phyloP scores from a whole-genome alignment of 2,797 vertebrate genomes.

The Semotilus atromaculatus region DNA sequence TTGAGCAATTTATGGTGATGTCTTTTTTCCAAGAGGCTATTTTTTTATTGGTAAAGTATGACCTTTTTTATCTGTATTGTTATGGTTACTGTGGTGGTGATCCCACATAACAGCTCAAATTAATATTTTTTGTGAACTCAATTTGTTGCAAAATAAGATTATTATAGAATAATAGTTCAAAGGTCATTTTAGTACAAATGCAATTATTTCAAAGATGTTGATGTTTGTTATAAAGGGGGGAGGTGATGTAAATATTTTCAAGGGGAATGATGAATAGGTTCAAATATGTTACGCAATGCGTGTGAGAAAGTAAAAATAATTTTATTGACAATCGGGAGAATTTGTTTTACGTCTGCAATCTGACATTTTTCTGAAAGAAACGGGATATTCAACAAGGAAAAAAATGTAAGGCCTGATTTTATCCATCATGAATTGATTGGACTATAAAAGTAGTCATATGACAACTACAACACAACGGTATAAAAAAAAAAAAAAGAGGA shows the following conservation, averaged over 20 bases:
- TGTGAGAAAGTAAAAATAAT: background rate
- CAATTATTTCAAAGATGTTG: background rate
- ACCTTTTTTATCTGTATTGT: conserved; percentile 10
- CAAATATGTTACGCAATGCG: background rate
- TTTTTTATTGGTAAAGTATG: conserved; percentile 21
- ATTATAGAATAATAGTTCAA: background rate
- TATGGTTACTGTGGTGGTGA: background rate
- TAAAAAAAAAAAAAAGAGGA: background rate
- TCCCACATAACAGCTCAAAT: background rate
- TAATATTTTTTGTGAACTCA: background rate
- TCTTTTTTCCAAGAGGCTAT: background rate
- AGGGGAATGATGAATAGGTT: background rate
- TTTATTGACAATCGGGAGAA: background rate
- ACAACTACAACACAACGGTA: background rate
- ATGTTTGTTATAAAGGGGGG: background rate
- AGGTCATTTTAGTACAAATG: background rate
- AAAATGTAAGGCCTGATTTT: background rate
- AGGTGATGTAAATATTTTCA: background rate
- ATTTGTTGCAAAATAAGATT: background rate
- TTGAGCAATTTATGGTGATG: background rate
- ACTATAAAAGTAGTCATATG: background rate
- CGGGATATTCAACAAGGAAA: background rate
- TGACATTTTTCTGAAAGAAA: background rate
- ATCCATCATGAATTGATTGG: background rate
- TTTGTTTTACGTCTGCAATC: background rate